Percentiles rank a stretch among this genome's conserved stretches.
Evolutionary conservation across 2,888 invertebrate species (phyloP).

Genomic region (Thera obeliscata): DNA sequence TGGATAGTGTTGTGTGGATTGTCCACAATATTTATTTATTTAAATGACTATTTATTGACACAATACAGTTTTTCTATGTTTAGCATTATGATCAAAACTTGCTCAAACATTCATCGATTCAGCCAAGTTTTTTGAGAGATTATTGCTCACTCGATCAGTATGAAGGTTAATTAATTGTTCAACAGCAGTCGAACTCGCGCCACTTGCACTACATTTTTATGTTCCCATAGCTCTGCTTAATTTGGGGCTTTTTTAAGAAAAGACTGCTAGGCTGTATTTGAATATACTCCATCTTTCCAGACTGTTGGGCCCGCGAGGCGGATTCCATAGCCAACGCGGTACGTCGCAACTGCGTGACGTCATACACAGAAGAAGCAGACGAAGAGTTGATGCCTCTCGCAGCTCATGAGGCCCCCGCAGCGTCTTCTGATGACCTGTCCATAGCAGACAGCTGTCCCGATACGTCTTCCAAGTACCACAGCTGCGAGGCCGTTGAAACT

Average conservation of each 20-base stretch:
- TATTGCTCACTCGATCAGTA: too few relatives aligned
- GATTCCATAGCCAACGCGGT: conserved; percentile 50
- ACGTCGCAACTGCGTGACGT: conserved; percentile 60
- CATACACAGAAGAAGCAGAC: conserved; percentile 66
- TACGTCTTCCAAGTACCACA: conserved; percentile 90
- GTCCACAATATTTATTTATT: too few relatives aligned
- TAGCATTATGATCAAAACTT: too few relatives aligned
- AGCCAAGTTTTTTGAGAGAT: too few relatives aligned
- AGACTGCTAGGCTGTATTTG: not conserved
- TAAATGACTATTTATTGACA: too few relatives aligned
- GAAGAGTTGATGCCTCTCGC: conserved; percentile 88
- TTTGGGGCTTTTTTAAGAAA: too few relatives aligned
- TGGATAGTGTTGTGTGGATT: too few relatives aligned
- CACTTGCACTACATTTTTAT: not conserved
- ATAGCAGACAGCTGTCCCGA: conserved; percentile 89
- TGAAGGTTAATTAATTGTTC: too few relatives aligned
- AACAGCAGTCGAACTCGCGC: too few relatives aligned
- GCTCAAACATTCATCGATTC: too few relatives aligned
- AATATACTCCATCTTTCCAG: conserved; percentile 44
- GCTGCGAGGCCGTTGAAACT: conserved; percentile 89
- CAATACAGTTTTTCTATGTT: too few relatives aligned
- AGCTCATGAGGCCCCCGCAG: conserved; percentile 81
- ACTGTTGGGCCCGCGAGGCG: conserved; percentile 66
- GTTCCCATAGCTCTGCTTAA: too few relatives aligned
- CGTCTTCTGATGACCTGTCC: conserved; percentile 87